Percentiles rank a stretch among this genome's conserved stretches.
Conservation (phyloP, 1,140 invertebrate genomes). For the Drosophila bifasciata region DNA sequence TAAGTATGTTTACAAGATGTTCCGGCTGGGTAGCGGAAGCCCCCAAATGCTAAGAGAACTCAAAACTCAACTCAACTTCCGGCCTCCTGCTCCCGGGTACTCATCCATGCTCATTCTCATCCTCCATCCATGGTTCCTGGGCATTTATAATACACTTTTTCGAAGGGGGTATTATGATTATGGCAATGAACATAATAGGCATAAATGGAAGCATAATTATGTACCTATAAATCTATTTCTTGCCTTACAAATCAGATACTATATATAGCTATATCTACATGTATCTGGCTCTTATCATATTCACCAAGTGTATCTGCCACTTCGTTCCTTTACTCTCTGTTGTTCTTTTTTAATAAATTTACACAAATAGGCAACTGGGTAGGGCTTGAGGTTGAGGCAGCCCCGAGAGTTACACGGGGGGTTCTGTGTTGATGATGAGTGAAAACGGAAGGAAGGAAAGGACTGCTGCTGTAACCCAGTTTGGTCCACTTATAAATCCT, state of each 20-base stretch:
- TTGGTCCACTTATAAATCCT: slow-evolving; percentile 76
- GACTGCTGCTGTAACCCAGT: slow-evolving; percentile 16
- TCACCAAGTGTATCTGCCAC: too few species aligned
- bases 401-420: too few species aligned
- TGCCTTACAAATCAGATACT: too few species aligned
- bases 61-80: slow-evolving; percentile 25
- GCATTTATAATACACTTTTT: slow-evolving; percentile 40
- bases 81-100: background rate
- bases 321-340: too few species aligned
- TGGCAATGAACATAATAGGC: too few species aligned
- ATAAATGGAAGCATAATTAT: too few species aligned
- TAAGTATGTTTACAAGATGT: slow-evolving; percentile 82
- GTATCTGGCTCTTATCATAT: too few species aligned
- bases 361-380: slow-evolving; percentile 34
- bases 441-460: slow-evolving; percentile 2
- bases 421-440: slow-evolving; percentile 1
- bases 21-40: slow-evolving; percentile 50
- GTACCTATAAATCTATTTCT: too few species aligned
- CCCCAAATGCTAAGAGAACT: slow-evolving; percentile 1
- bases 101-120: too few species aligned
- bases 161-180: too few species aligned
- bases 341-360: slow-evolving; percentile 68
- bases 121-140: background rate
- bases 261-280: too few species aligned
- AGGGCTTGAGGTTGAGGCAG: too few species aligned